Conservation (phyloP, 2,888 invertebrate species). For the Meandrusa payeni region DNA sequence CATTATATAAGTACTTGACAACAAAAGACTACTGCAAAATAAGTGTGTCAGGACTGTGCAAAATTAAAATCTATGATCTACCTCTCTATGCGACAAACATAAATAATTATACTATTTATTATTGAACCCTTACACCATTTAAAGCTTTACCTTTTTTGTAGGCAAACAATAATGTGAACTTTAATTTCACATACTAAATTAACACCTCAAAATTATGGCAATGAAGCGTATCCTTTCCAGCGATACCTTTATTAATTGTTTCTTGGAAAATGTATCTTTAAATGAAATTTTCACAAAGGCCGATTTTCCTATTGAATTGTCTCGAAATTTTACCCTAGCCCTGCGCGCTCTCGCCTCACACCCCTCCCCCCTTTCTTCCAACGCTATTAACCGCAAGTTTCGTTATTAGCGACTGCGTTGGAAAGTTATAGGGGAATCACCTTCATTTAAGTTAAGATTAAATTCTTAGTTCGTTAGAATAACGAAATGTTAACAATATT, state of each 20-base stretch:
- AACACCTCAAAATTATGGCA: too few species aligned
- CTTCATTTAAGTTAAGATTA: slow-evolving; percentile 75
- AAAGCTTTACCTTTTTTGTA: too few species aligned
- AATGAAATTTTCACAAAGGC: slow-evolving; percentile 68
- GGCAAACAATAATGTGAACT: too few species aligned
- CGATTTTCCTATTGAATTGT: slow-evolving; percentile 74
- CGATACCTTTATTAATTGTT: slow-evolving; percentile 29
- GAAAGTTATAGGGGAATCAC: slow-evolving; percentile 74
- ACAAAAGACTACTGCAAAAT: too few species aligned
- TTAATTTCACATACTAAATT: too few species aligned
- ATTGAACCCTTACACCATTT: too few species aligned
- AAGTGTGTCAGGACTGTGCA: too few species aligned
- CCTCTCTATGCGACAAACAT: too few species aligned
- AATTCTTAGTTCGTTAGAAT: slow-evolving; percentile 65
- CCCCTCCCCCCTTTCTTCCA: slow-evolving; percentile 33
- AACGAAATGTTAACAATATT: slow-evolving; percentile 33
- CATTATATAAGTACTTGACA: too few species aligned
- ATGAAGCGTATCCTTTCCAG: too few species aligned
- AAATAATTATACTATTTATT: too few species aligned
- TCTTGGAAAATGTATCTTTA: slow-evolving; percentile 52
- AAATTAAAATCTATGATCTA: too few species aligned
- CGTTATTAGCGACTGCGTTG: slow-evolving; percentile 74
- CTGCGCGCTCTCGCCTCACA: slow-evolving; percentile 24
- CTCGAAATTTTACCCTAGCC: slow-evolving; percentile 55
- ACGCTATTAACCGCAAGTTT: slow-evolving; percentile 74